phyloP scores from a whole-genome alignment of 2,113 vertebrate species.

The Salvelinus fontinalis region DNA sequence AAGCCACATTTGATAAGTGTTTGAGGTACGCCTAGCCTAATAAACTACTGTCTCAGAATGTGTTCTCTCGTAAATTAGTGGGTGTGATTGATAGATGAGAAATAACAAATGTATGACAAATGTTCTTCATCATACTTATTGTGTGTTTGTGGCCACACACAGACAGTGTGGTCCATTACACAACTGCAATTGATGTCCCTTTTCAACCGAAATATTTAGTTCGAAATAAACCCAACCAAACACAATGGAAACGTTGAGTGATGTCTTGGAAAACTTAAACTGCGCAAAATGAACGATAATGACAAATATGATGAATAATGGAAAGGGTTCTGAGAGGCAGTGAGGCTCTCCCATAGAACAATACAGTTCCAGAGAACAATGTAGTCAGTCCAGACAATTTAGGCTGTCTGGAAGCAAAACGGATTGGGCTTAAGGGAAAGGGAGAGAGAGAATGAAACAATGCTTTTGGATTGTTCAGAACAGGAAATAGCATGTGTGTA shows the following conservation, averaged over 20 bases:
- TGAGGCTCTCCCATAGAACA: conserved; percentile 25
- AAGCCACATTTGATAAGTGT: no score
- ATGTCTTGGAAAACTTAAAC: conserved; percentile 10
- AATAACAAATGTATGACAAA: no score
- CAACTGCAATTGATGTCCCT: neutral
- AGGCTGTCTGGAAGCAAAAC: neutral
- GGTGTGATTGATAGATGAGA: no score
- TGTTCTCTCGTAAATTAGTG: neutral
- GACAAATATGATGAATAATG: conserved; percentile 43
- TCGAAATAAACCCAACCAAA: neutral
- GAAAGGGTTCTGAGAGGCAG: conserved; percentile 24
- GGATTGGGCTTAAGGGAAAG: conserved; percentile 21
- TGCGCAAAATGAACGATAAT: conserved; percentile 24
- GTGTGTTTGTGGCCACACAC: conserved; percentile 8
- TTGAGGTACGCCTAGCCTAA: no score
- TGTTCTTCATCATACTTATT: neutral
- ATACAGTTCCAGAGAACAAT: neutral
- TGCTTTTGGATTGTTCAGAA: conserved; percentile 4
- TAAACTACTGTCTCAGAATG: no score
- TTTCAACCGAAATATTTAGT: neutral
- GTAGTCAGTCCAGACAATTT: neutral
- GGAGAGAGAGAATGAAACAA: conserved; percentile 27
- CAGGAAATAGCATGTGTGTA: conserved; percentile 6
- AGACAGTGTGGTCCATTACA: neutral
- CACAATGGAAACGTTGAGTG: conserved; percentile 11